phyloP scores from a whole-genome alignment of 2,113 vertebrate genomes.

The Pollachius pollachius region DNA sequence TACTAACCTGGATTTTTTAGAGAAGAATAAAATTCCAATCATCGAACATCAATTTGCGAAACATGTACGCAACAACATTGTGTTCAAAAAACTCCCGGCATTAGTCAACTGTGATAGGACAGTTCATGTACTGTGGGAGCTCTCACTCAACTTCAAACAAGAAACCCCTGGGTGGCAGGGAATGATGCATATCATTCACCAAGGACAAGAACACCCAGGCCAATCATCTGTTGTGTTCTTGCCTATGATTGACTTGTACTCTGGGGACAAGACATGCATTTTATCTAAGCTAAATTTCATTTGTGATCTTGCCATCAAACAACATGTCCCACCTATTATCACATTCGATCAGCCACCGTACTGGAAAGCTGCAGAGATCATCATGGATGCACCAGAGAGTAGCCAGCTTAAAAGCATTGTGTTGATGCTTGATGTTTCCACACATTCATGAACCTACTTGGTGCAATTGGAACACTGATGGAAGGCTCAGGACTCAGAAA shows the following conservation, averaged over 20 bases:
- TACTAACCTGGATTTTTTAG: slow-evolving; percentile 1
- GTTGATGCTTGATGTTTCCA: background rate
- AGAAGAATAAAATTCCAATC: background rate
- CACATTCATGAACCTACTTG: background rate
- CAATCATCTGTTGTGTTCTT: slow-evolving; percentile 12
- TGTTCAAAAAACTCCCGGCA: slow-evolving; percentile 5
- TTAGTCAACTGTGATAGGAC: slow-evolving; percentile 7
- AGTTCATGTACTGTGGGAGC: slow-evolving; percentile 8
- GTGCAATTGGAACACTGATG: slow-evolving; percentile 2
- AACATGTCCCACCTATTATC: background rate
- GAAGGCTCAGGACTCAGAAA: background rate
- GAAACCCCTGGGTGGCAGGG: slow-evolving; percentile 9
- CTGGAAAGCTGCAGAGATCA: too few relatives aligned
- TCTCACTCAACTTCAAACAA: background rate
- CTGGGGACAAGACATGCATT: background rate
- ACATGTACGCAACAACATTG: background rate
- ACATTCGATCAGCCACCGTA: too few relatives aligned
- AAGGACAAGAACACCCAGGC: slow-evolving; percentile 5
- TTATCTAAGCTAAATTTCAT: background rate
- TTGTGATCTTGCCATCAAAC: background rate
- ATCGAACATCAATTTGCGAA: slow-evolving; percentile 3
- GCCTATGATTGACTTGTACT: slow-evolving; percentile 8
- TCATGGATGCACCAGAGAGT: too few relatives aligned
- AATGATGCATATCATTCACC: too few relatives aligned
- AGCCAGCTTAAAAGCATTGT: background rate